phyloP scores from a whole-genome alignment of 2,888 invertebrate species.

The Pherbina coryleti region DNA sequence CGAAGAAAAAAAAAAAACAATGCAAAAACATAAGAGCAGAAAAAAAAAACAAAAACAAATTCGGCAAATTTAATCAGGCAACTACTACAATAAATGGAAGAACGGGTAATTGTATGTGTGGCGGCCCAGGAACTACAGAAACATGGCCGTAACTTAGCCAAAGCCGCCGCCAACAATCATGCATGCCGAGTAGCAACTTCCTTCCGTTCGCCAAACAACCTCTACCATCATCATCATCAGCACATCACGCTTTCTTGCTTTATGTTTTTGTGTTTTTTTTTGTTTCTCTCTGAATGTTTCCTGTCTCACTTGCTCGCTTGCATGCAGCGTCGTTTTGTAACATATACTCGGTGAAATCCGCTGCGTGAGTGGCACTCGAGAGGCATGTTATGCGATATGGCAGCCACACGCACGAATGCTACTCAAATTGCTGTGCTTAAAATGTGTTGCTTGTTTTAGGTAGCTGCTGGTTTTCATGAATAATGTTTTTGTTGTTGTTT shows the following conservation, averaged over 20 bases:
- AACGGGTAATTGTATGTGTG: not conserved
- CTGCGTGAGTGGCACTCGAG: conserved; percentile 5
- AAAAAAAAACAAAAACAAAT: conserved; percentile 5
- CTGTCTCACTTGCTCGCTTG: not conserved
- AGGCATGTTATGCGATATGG: conserved; percentile 9
- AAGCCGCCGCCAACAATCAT: not conserved
- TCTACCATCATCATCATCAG: not conserved
- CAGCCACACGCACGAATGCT: conserved; percentile 17
- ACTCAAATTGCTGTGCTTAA: conserved; percentile 15
- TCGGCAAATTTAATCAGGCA: not conserved
- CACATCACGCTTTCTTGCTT: not conserved
- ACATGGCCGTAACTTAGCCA: not conserved
- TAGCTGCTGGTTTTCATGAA: not conserved
- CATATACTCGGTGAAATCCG: not conserved
- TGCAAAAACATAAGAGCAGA: not conserved
- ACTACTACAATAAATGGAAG: not conserved
- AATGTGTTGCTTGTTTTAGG: not conserved
- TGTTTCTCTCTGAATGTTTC: not conserved
- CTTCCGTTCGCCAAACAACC: conserved; percentile 17
- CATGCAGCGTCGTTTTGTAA: conserved; percentile 9
- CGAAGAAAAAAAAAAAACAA: not conserved
- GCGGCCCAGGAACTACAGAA: not conserved
- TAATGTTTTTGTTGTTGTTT: not conserved
- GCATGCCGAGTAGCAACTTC: conserved; percentile 28
- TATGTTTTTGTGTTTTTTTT: not conserved